Evolutionary conservation across 2,888 invertebrate genomes (phyloP).

Genomic region (Metacarcinus magister): DNA sequence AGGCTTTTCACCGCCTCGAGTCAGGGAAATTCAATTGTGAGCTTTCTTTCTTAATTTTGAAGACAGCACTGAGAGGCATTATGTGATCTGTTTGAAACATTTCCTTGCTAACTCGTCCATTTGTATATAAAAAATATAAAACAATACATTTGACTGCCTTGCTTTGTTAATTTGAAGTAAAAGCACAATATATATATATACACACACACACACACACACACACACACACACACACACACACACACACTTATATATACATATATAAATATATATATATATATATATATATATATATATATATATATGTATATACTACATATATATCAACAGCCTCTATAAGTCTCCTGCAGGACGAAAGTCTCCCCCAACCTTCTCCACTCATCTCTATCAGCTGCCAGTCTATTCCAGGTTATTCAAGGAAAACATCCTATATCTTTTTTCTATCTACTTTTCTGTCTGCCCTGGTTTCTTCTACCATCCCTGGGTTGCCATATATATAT

Average conservation of each 20-base stretch:
- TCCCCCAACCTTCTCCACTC: no score
- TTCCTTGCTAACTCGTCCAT: neutral
- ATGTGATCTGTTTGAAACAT: neutral
- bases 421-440: no score
- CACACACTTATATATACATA: neutral
- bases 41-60: conserved; percentile 34
- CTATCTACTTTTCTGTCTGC: no score
- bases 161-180: neutral
- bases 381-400: no score
- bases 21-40: neutral
- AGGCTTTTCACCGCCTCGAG: neutral
- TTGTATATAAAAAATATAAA: neutral
- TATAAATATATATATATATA: neutral
- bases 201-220: no score
- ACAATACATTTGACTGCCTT: neutral
- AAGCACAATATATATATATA: neutral
- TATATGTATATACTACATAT: no score
- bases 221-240: no score
- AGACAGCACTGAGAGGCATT: neutral
- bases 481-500: no score
- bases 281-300: neutral
- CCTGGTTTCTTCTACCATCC: no score
- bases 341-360: no score
- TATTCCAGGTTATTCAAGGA: no score
- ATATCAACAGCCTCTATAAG: no score